A percentile compares a stretch with the other conserved stretches of the same genome.
phyloP scores from a whole-genome alignment of 2,888 invertebrate genomes.

The Apodemia mormo region DNA sequence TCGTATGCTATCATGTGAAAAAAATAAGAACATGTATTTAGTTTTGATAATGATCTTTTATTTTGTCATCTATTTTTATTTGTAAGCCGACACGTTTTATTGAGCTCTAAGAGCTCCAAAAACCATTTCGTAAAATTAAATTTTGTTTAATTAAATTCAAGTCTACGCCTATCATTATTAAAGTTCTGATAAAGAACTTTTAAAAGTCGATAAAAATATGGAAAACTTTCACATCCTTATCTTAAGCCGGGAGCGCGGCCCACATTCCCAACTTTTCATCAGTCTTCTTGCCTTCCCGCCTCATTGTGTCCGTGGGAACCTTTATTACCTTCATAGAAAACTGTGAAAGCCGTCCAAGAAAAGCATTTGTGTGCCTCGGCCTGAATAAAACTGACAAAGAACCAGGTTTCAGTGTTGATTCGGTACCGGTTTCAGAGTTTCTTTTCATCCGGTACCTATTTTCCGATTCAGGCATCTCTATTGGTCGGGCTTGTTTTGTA shows the following conservation, averaged over 20 bases:
- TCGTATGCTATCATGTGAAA: too few relatives aligned
- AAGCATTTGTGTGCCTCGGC: conserved; percentile 73
- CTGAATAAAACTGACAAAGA: conserved; percentile 71
- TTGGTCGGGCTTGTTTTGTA: conserved; percentile 68
- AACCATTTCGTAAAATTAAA: too few relatives aligned
- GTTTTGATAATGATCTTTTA: too few relatives aligned
- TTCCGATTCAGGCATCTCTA: conserved; percentile 65
- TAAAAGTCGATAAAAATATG: conserved; percentile 33
- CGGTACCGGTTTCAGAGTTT: conserved; percentile 57
- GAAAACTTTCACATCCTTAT: conserved; percentile 50
- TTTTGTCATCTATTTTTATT: too few relatives aligned
- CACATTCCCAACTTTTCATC: conserved; percentile 80
- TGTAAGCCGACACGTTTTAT: too few relatives aligned
- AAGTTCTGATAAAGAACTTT: not conserved
- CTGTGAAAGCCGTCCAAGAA: conserved; percentile 76
- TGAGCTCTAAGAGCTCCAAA: too few relatives aligned
- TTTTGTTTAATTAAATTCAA: not conserved
- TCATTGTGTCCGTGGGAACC: conserved; percentile 79
- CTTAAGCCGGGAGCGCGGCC: conserved; percentile 68
- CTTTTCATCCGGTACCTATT: conserved; percentile 64
- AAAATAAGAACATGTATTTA: too few relatives aligned
- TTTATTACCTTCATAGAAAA: conserved; percentile 80
- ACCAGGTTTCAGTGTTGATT: conserved; percentile 58
- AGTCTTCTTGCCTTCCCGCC: conserved; percentile 70
- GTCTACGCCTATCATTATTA: not conserved